These are phyloP conservation scores for Cinara cedri DNA, from an alignment of 2,888 invertebrate species.

Conservation along the genomic window DNA sequence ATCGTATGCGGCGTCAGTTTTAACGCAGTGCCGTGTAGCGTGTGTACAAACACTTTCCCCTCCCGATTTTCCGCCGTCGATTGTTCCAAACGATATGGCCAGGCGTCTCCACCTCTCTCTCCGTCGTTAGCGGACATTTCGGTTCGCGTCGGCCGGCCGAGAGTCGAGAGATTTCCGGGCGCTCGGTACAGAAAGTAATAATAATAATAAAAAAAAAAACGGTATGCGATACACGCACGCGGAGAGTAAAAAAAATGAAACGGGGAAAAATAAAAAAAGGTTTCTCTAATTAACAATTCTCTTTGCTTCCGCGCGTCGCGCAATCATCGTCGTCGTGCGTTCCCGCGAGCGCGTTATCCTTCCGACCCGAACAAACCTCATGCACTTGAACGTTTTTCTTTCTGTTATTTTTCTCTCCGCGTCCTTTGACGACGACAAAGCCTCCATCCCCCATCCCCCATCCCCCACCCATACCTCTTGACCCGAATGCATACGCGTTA, in stretches of 20 bases:
- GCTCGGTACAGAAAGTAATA: too few species aligned
- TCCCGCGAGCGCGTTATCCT: background rate
- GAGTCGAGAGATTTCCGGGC: too few species aligned
- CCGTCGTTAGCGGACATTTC: too few species aligned
- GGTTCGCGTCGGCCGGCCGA: too few species aligned
- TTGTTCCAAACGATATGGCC: slow-evolving; percentile 29
- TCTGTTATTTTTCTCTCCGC: background rate
- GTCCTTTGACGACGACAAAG: slow-evolving; percentile 45
- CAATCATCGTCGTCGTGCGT: background rate
- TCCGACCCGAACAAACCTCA: background rate
- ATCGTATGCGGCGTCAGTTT: background rate
- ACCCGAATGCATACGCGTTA: slow-evolving; percentile 32
- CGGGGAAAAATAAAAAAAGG: too few species aligned
- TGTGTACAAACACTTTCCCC: too few species aligned
- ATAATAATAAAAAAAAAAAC: too few species aligned
- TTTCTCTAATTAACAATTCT: slow-evolving; percentile 44
- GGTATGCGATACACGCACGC: background rate
- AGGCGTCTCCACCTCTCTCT: too few species aligned
- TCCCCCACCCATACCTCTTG: slow-evolving; percentile 10
- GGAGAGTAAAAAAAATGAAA: slow-evolving; percentile 1
- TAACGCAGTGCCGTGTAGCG: too few species aligned
- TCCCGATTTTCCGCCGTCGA: too few species aligned
- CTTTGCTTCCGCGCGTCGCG: slow-evolving; percentile 5
- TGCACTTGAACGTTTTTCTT: slow-evolving; percentile 1
- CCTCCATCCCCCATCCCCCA: too few species aligned